Base-by-base conservation (phyloP, 2,888 invertebrate species). In the Dasypolia templi region DNA sequence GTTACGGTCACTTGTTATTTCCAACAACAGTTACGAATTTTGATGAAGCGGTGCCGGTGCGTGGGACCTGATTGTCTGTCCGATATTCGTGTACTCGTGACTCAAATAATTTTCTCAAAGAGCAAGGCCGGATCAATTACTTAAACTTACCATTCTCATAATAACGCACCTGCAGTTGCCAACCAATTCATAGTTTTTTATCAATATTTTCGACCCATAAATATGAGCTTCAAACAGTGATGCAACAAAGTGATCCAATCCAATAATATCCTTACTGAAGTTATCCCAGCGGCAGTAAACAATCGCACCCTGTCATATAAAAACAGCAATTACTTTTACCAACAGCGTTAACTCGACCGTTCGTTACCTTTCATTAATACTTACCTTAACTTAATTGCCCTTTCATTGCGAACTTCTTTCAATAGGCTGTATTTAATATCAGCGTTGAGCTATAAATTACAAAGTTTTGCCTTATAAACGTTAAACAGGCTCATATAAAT, bases 1-100 rank as follows among this genome's bases (percentile, higher is more conserved):
- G 74, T 75, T 76, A 69, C 75, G 46, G 76, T 77, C 73, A 80
- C 68, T 80, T 84, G 72, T 80, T 79, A 79, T 77, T 80, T 82
- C 69, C 73, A 80, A 75, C 74, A 82, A 79, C 72, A 77, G 62
- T 76, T 77, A 22, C 49, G 53, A 82, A 72, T 72, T 82, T 65
- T 65, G 78, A 82, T 80, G 61, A 78, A 80, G 64, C 39, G 46
- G 17, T 32, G 42, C 46, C 62, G 42, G 22, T 70, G 51, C 49
- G 59, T 56, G 58, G 66, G 59, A 6, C 3, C 51, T 56, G 44
- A 51, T 32, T 68, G 32, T 53, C 55, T 49, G 51, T 49, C 26
- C 44, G 29, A 55, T 51, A 32, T 55, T 59, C 46, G 59, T 64
- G 75, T 65, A n/a, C 53, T 61, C 53, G 26, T 64, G 74, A 39